Evolutionary conservation across 2,888 invertebrate genomes (phyloP).

Genomic region (Epinotia ramella): DNA sequence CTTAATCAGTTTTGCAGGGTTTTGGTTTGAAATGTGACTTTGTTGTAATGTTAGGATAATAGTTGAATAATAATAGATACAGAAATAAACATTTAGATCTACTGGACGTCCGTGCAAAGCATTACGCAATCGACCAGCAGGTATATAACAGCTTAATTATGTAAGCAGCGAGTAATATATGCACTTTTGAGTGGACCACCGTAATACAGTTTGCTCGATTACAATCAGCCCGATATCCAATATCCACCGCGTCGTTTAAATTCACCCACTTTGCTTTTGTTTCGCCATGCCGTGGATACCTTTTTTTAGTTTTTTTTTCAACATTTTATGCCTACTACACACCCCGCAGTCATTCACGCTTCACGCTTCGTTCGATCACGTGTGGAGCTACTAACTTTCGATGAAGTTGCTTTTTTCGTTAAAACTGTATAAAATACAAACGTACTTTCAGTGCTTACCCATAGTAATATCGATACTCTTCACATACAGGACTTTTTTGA

Average conservation of each 20-base stretch:
- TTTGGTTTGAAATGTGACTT: too few species aligned
- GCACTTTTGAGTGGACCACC: not conserved
- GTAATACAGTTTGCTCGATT: not conserved
- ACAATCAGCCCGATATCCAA: slow-evolving; percentile 7
- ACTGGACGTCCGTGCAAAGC: too few species aligned
- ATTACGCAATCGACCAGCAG: too few species aligned
- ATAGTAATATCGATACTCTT: too few species aligned
- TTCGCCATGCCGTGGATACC: slow-evolving; percentile 63
- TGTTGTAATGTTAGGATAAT: too few species aligned
- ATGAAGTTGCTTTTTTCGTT: not conserved
- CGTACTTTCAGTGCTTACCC: too few species aligned
- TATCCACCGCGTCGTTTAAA: slow-evolving; percentile 50
- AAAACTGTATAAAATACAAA: not conserved
- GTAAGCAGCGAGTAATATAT: too few species aligned
- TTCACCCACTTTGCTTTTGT: slow-evolving; percentile 65
- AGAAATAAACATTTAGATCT: too few species aligned
- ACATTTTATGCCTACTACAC: slow-evolving; percentile 63
- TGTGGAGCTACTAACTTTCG: slow-evolving; percentile 56
- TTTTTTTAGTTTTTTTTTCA: slow-evolving; percentile 61
- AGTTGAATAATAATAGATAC: too few species aligned
- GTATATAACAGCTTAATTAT: too few species aligned
- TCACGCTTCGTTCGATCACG: slow-evolving; percentile 64
- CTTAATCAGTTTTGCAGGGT: too few species aligned
- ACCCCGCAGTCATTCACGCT: slow-evolving; percentile 66
- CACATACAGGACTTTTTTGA: too few species aligned